A percentile compares a stretch with the other conserved stretches of the same genome.
Evolutionary conservation across 2,113 vertebrate species (phyloP).

Genomic region (Geococcyx californianus): DNA sequence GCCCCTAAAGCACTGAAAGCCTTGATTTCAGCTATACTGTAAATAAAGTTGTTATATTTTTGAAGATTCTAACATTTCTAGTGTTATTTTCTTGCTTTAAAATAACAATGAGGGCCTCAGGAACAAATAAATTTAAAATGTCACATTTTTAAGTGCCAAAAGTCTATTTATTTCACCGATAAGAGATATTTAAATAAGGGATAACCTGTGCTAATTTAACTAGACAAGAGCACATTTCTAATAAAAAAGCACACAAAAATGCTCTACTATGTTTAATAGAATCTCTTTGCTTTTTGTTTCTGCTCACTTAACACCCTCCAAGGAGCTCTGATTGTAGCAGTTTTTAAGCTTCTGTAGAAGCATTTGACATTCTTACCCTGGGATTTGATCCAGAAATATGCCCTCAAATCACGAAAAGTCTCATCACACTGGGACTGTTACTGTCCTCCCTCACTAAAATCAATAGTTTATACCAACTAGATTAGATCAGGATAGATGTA

Average conservation of each 20-base stretch:
- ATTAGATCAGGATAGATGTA: neutral
- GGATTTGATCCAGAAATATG: neutral
- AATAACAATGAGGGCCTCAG: neutral
- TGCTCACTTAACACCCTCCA: neutral
- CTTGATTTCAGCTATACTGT: neutral
- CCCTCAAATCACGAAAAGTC: neutral
- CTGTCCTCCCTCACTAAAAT: neutral
- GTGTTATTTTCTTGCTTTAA: neutral
- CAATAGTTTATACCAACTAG: neutral
- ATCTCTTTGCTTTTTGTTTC: neutral
- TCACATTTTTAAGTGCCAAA: neutral
- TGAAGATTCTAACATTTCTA: neutral
- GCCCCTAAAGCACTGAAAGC: neutral
- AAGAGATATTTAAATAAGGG: neutral
- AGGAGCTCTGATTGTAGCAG: neutral
- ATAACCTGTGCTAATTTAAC: neutral
- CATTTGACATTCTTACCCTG: neutral
- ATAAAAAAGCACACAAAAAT: neutral
- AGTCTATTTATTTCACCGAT: neutral
- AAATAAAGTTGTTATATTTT: neutral
- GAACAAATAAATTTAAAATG: neutral
- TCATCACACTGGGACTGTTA: neutral
- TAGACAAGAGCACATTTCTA: neutral
- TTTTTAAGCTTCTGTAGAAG: neutral
- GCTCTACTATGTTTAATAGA: neutral